Percentiles rank a stretch among this genome's conserved stretches.
Conservation (phyloP, 92 coral and sea anemone species). For the Umimayanthus kanabou region DNA sequence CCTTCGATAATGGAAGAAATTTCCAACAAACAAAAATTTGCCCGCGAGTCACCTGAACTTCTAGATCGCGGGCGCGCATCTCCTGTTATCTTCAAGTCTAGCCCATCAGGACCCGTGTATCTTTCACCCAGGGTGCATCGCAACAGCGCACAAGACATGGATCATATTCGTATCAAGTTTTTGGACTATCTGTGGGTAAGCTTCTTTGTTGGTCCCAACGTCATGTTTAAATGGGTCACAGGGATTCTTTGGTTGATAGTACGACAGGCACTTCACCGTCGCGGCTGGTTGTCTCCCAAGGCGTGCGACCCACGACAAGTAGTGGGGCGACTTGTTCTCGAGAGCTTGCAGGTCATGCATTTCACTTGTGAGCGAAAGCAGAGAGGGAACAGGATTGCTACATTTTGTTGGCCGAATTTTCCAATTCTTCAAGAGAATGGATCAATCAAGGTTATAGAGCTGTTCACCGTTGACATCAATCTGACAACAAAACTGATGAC, state of each 20-base stretch:
- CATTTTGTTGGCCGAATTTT: background rate
- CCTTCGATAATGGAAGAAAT: background rate
- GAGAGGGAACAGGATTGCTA: background rate
- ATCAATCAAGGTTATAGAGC: too few species aligned
- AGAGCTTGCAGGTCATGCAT: background rate
- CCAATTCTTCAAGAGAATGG: background rate
- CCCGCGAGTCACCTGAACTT: background rate
- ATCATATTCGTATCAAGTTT: background rate
- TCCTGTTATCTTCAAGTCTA: background rate
- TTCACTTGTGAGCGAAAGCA: background rate
- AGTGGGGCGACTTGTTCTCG: background rate
- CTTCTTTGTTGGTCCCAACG: background rate
- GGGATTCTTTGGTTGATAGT: background rate
- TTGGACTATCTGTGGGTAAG: constrained; percentile 12
- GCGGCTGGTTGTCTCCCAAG: constrained; percentile 10
- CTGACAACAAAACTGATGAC: too few species aligned
- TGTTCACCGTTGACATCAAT: too few species aligned
- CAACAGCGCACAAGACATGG: background rate
- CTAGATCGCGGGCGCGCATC: constrained; percentile 5
- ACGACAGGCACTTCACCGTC: constrained; percentile 11
- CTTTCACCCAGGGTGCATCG: background rate
- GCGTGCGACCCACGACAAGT: constrained; percentile 5
- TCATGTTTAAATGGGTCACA: background rate
- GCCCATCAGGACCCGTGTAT: background rate
- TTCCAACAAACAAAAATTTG: background rate